phyloP scores from a whole-genome alignment of 2,797 vertebrate species.

The Pristis pectinata region DNA sequence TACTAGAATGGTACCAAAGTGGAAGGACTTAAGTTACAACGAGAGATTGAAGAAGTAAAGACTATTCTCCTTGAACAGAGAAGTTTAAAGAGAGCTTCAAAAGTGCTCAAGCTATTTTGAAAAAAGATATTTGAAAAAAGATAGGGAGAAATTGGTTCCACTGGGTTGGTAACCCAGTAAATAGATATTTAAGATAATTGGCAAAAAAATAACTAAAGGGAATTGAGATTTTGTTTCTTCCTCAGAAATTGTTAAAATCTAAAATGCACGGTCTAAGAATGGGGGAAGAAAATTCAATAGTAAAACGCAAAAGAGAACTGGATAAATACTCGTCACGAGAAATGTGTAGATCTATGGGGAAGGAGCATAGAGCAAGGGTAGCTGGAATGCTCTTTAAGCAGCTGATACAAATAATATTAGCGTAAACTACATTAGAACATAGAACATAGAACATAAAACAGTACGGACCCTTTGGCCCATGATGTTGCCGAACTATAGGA shows the following conservation, averaged over 20 bases:
- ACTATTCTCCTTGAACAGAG: not conserved
- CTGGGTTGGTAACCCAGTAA: not conserved
- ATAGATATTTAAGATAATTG: not conserved
- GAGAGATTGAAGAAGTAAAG: not conserved
- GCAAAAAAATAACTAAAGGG: not conserved
- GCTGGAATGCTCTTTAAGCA: not conserved
- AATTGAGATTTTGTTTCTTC: not conserved
- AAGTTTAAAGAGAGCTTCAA: too few relatives aligned
- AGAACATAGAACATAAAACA: too few relatives aligned
- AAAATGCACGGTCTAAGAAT: not conserved
- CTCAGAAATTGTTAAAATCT: not conserved
- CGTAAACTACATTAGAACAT: too few relatives aligned
- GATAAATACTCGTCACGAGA: not conserved
- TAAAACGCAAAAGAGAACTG: not conserved
- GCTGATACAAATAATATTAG: not conserved
- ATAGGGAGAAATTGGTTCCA: not conserved
- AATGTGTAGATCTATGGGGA: not conserved
- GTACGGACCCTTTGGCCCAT: too few relatives aligned
- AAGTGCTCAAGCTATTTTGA: too few relatives aligned
- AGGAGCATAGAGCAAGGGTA: not conserved
- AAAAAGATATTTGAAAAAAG: too few relatives aligned
- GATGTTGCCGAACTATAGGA: too few relatives aligned
- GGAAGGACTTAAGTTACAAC: not conserved
- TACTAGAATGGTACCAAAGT: not conserved
- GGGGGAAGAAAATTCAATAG: not conserved